These are phyloP conservation scores for Lutjanus campechanus DNA, from an alignment of 2,797 vertebrate species.

Conservation along the genomic window DNA sequence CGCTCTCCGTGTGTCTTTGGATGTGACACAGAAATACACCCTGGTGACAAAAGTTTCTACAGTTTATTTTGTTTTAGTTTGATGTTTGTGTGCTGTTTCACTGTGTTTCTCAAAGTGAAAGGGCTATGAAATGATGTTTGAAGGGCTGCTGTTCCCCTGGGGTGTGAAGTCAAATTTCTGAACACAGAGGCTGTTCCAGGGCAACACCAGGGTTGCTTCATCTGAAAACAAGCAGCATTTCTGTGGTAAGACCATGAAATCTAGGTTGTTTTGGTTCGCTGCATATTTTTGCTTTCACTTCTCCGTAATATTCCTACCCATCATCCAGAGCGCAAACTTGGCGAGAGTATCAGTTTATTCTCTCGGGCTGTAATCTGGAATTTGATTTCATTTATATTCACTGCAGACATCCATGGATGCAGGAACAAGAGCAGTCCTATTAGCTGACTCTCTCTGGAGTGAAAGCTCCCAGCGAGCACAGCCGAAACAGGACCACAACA, in stretches of 20 bases:
- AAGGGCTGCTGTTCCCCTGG: constrained; percentile 23
- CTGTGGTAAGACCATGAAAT: constrained; percentile 50
- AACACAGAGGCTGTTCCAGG: constrained; percentile 40
- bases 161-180: constrained; percentile 32
- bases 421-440: too few relatives aligned
- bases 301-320: constrained; percentile 26
- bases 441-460: too few relatives aligned
- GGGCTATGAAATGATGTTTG: constrained; percentile 23
- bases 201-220: constrained; percentile 45
- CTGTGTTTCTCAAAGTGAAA: constrained; percentile 25
- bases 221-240: constrained; percentile 56
- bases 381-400: constrained; percentile 36
- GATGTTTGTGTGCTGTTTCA: constrained; percentile 33
- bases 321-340: constrained; percentile 25
- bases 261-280: constrained; percentile 31
- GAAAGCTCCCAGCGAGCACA: too few relatives aligned
- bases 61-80: constrained; percentile 42
- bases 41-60: constrained; percentile 22
- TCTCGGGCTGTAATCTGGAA: constrained; percentile 12
- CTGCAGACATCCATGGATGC: constrained; percentile 1
- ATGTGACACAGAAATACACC: constrained; percentile 32
- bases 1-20: constrained; percentile 7
- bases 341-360: not conserved
- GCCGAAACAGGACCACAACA: too few relatives aligned
- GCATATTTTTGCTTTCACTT: constrained; percentile 34